Base-by-base conservation (phyloP, 2,888 invertebrate species). In the Hesperia comma region DNA sequence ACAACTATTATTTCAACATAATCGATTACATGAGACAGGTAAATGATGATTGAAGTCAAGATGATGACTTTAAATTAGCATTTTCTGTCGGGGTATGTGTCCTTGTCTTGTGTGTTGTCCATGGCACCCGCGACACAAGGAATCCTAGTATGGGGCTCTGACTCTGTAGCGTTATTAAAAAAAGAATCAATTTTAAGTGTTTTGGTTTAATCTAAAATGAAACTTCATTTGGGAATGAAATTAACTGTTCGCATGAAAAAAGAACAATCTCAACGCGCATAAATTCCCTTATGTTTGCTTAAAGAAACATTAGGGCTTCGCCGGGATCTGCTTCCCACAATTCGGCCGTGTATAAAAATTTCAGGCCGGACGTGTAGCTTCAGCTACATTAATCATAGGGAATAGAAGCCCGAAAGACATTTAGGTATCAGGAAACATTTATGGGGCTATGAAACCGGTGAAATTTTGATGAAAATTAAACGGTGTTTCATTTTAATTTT, bases 321-420 rank as follows among this genome's bases (percentile, higher is more conserved):
- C 26, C 49, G 60, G 37, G 26, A 49, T 57, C 53, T 32, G 43
- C 15, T 21, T 21, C 12, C 64, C 63, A 51, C 57, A 46, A 64
- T 66, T 54, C 66, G 58, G 66, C 53, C 43, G 15, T 53, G 60
- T 58, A 66, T 66, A 54, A 66, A 66, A 53, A 66, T 66, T 66
- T 66, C 66, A 66, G 60, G 54, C 60, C 66, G 66, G 66, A 66
- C 60, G 54, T 37, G 26, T 41, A 60, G 58, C 63, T 53, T 62
- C 46, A 43, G 54, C 54, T 66, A 66, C 66, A 67, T 67, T 67
- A 67, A 67, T 67, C 67, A 67, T 61, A 61, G 19, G 55, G 61
- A 43, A 56, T n/a, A n/a, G n/a, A n/a, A 40, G 46, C 66, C 63
- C 54, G 32, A 66, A 61, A 67, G 67, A 67, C 67, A 67, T 60